phyloP scores from a whole-genome alignment of 2,797 vertebrate species.

The Lacerta agilis region DNA sequence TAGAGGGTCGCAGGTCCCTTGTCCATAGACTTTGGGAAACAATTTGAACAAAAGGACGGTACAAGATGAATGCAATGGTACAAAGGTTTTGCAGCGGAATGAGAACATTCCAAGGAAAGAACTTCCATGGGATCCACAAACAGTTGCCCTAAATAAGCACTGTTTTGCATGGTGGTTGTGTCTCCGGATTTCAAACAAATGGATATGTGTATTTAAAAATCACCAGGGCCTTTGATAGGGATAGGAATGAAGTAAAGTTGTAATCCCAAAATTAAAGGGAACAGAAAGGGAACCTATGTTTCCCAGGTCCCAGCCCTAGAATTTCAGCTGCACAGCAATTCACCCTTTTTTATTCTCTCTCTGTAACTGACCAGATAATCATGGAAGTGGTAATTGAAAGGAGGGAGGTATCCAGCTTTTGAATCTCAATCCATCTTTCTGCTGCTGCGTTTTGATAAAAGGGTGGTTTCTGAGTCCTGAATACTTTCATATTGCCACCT shows the following conservation, averaged over 20 bases:
- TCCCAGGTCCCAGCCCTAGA: neutral
- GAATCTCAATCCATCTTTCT: constrained; percentile 50
- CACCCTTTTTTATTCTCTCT: neutral
- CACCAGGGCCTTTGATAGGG: neutral
- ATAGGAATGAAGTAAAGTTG: neutral
- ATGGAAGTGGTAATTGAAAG: neutral
- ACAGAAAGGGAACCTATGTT: neutral
- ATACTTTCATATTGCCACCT: constrained; percentile 47
- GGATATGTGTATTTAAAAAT: neutral
- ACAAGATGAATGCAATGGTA: neutral
- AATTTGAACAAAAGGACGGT: neutral
- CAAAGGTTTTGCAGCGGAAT: too few species aligned
- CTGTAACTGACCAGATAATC: neutral
- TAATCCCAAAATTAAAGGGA: neutral
- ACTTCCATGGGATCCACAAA: neutral
- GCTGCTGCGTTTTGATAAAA: constrained; percentile 48
- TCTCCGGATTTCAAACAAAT: neutral
- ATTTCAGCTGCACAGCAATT: constrained; percentile 23
- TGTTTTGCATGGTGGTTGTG: neutral
- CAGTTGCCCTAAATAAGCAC: neutral
- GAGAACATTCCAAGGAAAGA: neutral
- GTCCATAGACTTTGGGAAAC: neutral
- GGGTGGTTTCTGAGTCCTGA: constrained; percentile 58
- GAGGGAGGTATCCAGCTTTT: constrained; percentile 35
- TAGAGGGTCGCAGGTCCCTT: too few species aligned